Evolutionary conservation across 2,888 invertebrate species (phyloP).

Genomic region (Cecidostiba fungosa): DNA sequence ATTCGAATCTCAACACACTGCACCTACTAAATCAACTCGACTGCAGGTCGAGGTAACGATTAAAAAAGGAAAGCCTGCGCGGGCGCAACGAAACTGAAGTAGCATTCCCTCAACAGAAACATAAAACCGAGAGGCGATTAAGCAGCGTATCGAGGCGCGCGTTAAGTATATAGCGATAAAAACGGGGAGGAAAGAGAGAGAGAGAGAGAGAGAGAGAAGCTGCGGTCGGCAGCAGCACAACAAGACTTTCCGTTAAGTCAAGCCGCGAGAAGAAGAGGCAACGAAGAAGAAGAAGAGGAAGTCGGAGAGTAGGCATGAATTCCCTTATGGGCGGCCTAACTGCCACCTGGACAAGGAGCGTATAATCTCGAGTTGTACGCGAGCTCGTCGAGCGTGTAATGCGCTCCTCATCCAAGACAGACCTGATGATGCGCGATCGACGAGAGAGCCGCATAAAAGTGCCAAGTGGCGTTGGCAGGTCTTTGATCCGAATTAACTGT

Average conservation of each 20-base stretch:
- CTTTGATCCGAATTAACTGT: conserved; percentile 10
- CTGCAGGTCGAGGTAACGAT: not conserved
- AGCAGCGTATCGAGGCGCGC: conserved; percentile 16
- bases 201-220: not conserved
- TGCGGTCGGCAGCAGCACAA: not conserved
- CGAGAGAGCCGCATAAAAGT: not conserved
- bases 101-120: conserved; percentile 7
- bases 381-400: conserved; percentile 16
- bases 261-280: not conserved
- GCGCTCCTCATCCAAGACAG: not conserved
- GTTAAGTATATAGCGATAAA: conserved; percentile 38
- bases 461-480: not conserved
- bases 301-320: conserved; percentile 5
- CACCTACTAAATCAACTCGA: not conserved
- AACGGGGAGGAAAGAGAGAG: not conserved
- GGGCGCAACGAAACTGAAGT: not conserved
- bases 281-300: not conserved
- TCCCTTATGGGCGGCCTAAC: conserved; percentile 34
- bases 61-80: not conserved
- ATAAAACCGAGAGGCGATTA: conserved; percentile 36
- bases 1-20: not conserved
- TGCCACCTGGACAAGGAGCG: conserved; percentile 34
- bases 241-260: conserved; percentile 42
- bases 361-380: conserved; percentile 16
- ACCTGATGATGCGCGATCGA: not conserved